Conservation (phyloP, 2,113 vertebrate genomes). For the Raja brachyura region DNA sequence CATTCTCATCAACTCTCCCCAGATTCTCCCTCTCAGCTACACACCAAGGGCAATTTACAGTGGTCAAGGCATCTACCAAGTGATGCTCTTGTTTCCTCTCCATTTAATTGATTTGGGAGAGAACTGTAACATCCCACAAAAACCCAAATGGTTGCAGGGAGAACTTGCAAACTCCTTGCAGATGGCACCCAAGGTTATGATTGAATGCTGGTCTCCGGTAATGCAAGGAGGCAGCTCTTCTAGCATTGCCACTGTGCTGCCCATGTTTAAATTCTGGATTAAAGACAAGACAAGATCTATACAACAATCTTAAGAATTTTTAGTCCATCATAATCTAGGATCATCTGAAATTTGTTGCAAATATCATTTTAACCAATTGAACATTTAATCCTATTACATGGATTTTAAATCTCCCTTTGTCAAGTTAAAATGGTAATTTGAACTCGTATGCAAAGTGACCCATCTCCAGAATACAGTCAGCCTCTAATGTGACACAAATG, state of each 20-base stretch:
- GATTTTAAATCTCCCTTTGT: not conserved
- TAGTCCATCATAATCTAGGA: not conserved
- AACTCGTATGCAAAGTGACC: not conserved
- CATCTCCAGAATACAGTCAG: not conserved
- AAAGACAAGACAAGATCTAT: not conserved
- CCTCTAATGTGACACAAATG: not conserved
- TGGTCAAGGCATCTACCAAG: too few relatives aligned
- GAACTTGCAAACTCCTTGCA: too few relatives aligned
- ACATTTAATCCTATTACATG: not conserved
- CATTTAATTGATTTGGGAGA: too few relatives aligned
- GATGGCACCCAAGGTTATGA: too few relatives aligned
- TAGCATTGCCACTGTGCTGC: not conserved
- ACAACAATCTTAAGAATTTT: not conserved
- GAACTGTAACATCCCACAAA: too few relatives aligned
- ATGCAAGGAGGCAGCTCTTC: too few relatives aligned
- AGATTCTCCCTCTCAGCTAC: too few relatives aligned
- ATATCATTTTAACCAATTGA: not conserved
- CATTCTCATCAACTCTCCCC: too few relatives aligned
- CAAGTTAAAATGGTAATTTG: slow-evolving; percentile 18
- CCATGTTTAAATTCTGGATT: not conserved
- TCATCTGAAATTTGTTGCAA: not conserved
- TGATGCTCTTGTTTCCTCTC: too few relatives aligned
- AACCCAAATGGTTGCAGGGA: too few relatives aligned
- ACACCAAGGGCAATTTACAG: too few relatives aligned
- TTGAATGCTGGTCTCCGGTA: too few relatives aligned